Conservation (phyloP, 2,797 vertebrate species). For the Mus caroli region DNA sequence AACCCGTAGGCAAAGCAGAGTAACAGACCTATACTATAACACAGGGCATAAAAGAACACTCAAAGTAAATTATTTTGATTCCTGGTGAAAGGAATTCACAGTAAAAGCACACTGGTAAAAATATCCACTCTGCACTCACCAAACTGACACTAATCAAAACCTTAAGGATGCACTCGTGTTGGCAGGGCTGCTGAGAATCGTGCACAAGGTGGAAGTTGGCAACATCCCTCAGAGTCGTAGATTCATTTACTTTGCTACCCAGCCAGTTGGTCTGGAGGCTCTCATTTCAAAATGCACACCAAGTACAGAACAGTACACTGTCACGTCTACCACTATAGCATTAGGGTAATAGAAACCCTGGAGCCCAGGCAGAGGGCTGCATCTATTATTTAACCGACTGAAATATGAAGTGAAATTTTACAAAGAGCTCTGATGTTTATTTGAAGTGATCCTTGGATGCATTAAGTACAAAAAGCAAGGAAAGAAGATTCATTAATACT, state of each 20-base stretch:
- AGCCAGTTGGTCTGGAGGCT: neutral
- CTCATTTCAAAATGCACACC: neutral
- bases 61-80: neutral
- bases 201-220: neutral
- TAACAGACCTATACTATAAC: neutral
- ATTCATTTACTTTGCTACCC: neutral
- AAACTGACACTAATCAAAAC: neutral
- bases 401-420: neutral
- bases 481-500: neutral
- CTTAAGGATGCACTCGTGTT: neutral
- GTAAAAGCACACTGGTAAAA: neutral
- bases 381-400: neutral
- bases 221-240: neutral
- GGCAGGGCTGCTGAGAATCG: neutral
- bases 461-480: neutral
- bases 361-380: neutral
- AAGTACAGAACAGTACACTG: slow-evolving; percentile 3
- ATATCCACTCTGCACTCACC: neutral
- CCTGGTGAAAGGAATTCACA: neutral
- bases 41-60: neutral
- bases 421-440: neutral
- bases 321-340: neutral
- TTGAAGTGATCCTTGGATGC: neutral
- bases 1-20: neutral
- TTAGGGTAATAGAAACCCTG: neutral